These are phyloP conservation scores for Cacatua alba DNA, from an alignment of 2,113 vertebrate genomes.

Conservation along the genomic window DNA sequence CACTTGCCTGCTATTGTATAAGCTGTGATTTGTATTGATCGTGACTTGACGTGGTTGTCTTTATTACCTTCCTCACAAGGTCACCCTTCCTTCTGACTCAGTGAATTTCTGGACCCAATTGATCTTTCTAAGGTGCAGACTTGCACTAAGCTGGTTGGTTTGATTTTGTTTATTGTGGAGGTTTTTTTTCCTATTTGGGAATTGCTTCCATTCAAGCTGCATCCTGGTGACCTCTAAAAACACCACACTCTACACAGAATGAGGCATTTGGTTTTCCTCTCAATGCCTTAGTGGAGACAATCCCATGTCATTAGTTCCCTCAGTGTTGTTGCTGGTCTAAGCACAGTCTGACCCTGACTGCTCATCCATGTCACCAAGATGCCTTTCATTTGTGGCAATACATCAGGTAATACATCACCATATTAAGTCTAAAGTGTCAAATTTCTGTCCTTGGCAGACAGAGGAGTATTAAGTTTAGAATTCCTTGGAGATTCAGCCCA, in stretches of 20 bases:
- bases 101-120: not conserved
- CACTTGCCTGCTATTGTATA: not conserved
- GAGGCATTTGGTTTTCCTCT: not conserved
- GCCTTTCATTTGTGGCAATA: not conserved
- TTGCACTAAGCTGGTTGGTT: not conserved
- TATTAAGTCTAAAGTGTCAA: not conserved
- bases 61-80: not conserved
- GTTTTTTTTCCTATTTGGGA: not conserved
- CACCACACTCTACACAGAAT: accelerated
- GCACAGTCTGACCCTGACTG: not conserved
- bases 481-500: not conserved
- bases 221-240: not conserved
- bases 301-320: not conserved
- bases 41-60: not conserved
- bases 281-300: not conserved
- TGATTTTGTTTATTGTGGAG: not conserved
- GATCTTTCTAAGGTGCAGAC: slow-evolving; percentile 39
- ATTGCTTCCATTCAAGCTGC: not conserved
- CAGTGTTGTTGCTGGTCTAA: not conserved
- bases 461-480: not conserved
- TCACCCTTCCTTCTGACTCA: slow-evolving; percentile 8
- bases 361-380: not conserved
- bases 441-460: not conserved
- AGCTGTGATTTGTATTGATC: not conserved
- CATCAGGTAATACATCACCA: not conserved